Conservation (phyloP, 2,113 vertebrate genomes). For the Apteryx mantelli region DNA sequence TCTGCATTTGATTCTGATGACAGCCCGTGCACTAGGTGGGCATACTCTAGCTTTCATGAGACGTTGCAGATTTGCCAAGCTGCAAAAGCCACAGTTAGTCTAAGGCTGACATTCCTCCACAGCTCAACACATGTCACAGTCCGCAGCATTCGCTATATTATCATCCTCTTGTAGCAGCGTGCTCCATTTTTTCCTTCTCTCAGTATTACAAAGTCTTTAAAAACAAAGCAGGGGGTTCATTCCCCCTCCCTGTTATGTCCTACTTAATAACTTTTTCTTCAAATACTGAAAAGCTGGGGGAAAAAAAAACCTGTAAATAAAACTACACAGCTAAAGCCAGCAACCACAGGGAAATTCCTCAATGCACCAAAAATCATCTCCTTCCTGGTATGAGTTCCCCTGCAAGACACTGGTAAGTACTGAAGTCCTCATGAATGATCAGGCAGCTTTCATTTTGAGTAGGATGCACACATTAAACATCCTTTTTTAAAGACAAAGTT, state of each 20-base stretch:
- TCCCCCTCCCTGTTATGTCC: background rate
- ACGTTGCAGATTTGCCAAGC: background rate
- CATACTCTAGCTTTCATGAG: background rate
- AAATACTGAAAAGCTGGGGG: background rate
- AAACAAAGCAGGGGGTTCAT: background rate
- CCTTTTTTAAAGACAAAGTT: background rate
- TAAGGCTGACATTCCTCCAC: background rate
- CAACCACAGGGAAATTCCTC: background rate
- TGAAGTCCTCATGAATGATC: background rate
- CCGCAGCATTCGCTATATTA: background rate
- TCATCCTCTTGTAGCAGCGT: background rate
- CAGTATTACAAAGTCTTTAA: background rate
- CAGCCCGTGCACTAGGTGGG: background rate
- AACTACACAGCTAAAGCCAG: slow-evolving; percentile 7
- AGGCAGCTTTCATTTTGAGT: background rate
- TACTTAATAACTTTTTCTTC: background rate
- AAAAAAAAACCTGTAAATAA: background rate
- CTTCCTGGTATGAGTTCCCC: background rate
- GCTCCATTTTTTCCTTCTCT: background rate
- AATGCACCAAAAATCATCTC: background rate
- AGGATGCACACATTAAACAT: fast-evolving
- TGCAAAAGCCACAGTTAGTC: background rate
- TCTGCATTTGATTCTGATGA: background rate
- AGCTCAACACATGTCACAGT: background rate
- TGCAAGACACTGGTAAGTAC: background rate